These are phyloP conservation scores for Musca domestica DNA, from an alignment of 1,140 invertebrate genomes.

Conservation along the genomic window DNA sequence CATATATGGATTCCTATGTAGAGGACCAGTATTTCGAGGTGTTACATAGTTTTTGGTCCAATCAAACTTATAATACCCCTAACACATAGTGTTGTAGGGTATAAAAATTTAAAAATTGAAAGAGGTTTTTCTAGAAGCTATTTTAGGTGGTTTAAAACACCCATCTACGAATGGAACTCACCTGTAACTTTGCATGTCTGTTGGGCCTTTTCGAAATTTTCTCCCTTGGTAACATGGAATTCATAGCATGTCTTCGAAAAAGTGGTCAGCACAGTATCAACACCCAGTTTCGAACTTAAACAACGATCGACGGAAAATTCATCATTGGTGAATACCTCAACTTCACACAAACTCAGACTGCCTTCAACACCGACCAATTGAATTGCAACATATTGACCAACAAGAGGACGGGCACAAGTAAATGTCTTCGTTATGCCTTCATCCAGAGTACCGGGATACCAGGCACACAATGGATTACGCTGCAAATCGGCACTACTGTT, in stretches of 20 bases:
- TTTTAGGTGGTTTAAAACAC: too few species aligned
- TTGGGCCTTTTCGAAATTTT: constrained; percentile 75
- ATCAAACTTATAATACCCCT: too few species aligned
- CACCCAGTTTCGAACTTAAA: constrained; percentile 65
- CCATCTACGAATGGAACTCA: too few species aligned
- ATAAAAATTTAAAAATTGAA: too few species aligned
- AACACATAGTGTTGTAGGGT: too few species aligned
- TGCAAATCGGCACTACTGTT: constrained; percentile 84
- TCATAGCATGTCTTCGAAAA: constrained; percentile 88
- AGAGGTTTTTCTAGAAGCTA: too few species aligned
- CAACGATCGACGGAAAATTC: constrained; percentile 81
- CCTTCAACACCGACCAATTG: constrained; percentile 88
- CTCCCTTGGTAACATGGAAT: constrained; percentile 76
- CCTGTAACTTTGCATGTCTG: constrained; percentile 69
- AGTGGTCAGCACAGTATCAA: constrained; percentile 72
- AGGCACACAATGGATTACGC: constrained; percentile 85
- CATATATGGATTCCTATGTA: too few species aligned
- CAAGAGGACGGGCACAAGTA: constrained; percentile 76
- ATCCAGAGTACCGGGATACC: constrained; percentile 90
- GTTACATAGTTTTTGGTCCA: too few species aligned
- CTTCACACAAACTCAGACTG: constrained; percentile 84
- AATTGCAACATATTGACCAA: constrained; percentile 84
- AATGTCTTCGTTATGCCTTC: constrained; percentile 89
- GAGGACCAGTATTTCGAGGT: too few species aligned
- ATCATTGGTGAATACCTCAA: constrained; percentile 89